Evolutionary conservation across 2,113 vertebrate genomes (phyloP).

Genomic region (Scomber colias): DNA sequence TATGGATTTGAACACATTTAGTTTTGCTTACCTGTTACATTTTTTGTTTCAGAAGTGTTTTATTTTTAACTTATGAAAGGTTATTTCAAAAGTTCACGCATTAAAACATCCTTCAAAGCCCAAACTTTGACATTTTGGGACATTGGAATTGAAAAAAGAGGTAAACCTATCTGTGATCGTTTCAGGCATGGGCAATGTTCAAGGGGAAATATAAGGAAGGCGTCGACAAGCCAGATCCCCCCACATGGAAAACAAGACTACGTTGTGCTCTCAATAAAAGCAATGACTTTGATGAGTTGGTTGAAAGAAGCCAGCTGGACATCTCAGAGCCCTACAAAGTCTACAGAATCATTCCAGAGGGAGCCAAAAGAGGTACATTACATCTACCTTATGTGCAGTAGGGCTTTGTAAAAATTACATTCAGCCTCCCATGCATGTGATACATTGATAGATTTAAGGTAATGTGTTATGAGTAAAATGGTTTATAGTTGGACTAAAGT

Average conservation of each 20-base stretch:
- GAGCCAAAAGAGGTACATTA: slow-evolving; percentile 91
- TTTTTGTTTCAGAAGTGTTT: not conserved
- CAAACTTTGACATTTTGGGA: not conserved
- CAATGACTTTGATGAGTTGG: slow-evolving; percentile 98
- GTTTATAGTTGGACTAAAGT: not conserved
- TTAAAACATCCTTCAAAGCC: not conserved
- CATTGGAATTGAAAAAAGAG: not conserved
- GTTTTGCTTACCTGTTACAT: no score
- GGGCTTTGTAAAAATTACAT: not conserved
- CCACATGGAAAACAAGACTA: slow-evolving; percentile 98
- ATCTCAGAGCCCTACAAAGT: slow-evolving; percentile 99
- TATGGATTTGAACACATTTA: no score
- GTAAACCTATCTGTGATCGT: slow-evolving; percentile 26
- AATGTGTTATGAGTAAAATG: not conserved
- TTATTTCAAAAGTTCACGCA: no score
- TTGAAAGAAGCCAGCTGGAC: slow-evolving; percentile 96
- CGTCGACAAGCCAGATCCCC: slow-evolving; percentile 97
- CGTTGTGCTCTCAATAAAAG: slow-evolving; percentile 98
- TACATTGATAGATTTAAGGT: not conserved
- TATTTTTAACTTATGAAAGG: not conserved
- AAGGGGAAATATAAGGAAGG: slow-evolving; percentile 98
- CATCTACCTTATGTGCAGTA: not conserved
- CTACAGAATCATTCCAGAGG: slow-evolving; percentile 97
- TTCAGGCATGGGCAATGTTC: slow-evolving; percentile 97
- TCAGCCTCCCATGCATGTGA: not conserved